A percentile compares a stretch with the other conserved stretches of the same genome.
Evolutionary conservation across 2,797 vertebrate species (phyloP).

Genomic region (Peromyscus nudipes): DNA sequence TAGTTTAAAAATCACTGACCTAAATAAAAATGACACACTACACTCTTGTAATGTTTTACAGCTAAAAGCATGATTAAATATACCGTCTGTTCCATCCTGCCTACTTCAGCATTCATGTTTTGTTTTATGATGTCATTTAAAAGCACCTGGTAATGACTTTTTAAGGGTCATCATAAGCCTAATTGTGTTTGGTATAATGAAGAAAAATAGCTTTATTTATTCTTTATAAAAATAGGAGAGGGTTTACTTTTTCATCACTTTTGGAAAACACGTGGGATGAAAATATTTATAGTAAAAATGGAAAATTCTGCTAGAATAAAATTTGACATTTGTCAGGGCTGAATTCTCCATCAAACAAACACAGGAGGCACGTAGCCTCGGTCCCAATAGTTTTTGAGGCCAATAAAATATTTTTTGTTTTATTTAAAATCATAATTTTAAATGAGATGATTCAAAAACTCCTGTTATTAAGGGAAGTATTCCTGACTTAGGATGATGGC

Average conservation of each 20-base stretch:
- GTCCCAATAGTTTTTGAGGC: accelerated
- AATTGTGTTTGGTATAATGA: slow-evolving; percentile 10
- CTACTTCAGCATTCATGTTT: background rate
- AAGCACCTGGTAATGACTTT: slow-evolving; percentile 18
- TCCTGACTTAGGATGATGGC: background rate
- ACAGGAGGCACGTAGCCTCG: accelerated
- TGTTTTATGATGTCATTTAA: slow-evolving; percentile 46
- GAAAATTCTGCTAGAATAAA: background rate
- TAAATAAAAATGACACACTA: background rate
- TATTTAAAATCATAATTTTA: slow-evolving; percentile 39
- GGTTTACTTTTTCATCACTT: background rate
- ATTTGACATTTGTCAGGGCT: background rate
- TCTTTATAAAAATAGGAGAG: background rate
- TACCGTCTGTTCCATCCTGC: background rate
- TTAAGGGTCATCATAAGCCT: slow-evolving; percentile 27
- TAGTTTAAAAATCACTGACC: slow-evolving; percentile 27
- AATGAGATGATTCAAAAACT: background rate
- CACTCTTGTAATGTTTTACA: background rate
- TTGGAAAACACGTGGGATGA: background rate
- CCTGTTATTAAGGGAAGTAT: background rate
- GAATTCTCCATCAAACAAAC: background rate
- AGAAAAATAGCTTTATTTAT: background rate
- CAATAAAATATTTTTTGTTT: background rate
- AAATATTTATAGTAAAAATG: background rate
- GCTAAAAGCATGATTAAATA: slow-evolving; percentile 23